Evolutionary conservation across 1,140 invertebrate species (phyloP).

Genomic region (Anthonomus grandis): DNA sequence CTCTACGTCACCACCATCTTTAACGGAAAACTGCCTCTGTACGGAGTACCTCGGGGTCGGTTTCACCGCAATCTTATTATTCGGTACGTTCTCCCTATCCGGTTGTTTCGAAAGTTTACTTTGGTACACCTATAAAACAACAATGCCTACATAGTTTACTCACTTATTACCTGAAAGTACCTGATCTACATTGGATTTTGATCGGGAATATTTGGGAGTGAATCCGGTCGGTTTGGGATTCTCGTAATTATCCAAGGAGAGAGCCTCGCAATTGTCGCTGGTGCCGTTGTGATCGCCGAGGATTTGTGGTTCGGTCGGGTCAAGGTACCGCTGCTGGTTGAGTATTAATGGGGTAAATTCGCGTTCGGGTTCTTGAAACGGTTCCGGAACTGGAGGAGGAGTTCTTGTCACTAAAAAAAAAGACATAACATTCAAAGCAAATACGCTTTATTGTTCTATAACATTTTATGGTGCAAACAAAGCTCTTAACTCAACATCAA

Average conservation of each 20-base stretch:
- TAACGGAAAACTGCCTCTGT: slow-evolving; percentile 44
- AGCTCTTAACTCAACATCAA: too few species aligned
- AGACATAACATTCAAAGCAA: too few species aligned
- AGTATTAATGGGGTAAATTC: slow-evolving; percentile 29
- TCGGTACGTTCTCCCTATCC: slow-evolving; percentile 39
- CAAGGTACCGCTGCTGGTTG: too few species aligned
- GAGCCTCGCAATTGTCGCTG: slow-evolving; percentile 43
- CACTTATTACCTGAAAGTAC: slow-evolving; percentile 1
- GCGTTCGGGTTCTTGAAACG: slow-evolving; percentile 35
- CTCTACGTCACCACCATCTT: slow-evolving; percentile 36
- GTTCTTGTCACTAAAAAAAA: slow-evolving; percentile 39
- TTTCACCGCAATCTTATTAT: slow-evolving; percentile 35
- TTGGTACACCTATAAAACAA: slow-evolving; percentile 27
- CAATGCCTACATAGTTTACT: neutral
- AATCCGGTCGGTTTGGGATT: slow-evolving; percentile 33
- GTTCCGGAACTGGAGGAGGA: slow-evolving; percentile 39
- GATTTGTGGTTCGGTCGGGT: slow-evolving; percentile 44
- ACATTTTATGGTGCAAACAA: too few species aligned
- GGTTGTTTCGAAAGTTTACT: slow-evolving; percentile 35
- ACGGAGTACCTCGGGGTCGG: slow-evolving; percentile 26
- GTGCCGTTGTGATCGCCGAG: slow-evolving; percentile 27
- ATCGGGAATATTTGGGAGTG: slow-evolving; percentile 42
- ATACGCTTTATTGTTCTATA: too few species aligned
- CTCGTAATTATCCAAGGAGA: slow-evolving; percentile 43
- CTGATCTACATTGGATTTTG: slow-evolving; percentile 48